These are phyloP conservation scores for Aegotheles bennettii DNA, from an alignment of 2,113 vertebrate species.

Conservation along the genomic window DNA sequence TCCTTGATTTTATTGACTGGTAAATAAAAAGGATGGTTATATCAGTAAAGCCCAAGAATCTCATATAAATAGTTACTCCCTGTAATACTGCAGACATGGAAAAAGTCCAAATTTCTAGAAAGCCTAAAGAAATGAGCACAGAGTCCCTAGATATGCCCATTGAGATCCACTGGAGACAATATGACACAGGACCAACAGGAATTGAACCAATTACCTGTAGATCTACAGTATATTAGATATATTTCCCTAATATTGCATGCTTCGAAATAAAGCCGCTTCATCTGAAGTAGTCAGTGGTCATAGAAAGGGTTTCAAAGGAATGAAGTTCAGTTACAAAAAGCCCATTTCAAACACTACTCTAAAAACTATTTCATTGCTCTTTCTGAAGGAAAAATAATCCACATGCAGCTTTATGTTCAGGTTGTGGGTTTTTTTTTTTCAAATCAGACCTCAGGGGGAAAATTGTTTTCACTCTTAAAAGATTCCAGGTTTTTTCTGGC, in stretches of 20 bases:
- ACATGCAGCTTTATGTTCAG: background rate
- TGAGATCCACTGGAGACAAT: background rate
- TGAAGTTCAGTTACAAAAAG: slow-evolving; percentile 2
- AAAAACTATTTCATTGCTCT: background rate
- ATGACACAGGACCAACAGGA: background rate
- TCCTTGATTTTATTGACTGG: background rate
- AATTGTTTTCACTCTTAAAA: background rate
- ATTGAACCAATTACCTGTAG: background rate
- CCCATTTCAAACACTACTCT: background rate
- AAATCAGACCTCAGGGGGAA: background rate
- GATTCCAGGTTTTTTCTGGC: background rate
- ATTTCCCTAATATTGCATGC: background rate
- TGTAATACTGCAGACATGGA: background rate
- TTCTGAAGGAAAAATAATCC: background rate
- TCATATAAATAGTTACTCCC: background rate
- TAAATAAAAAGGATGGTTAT: background rate
- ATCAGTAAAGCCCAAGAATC: background rate
- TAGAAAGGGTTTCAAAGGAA: background rate
- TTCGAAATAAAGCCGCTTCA: background rate
- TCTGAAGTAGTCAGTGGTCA: slow-evolving; percentile 2
- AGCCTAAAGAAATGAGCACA: background rate
- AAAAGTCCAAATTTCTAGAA: background rate
- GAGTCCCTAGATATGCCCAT: background rate
- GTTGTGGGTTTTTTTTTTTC: background rate
- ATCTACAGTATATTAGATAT: background rate